Evolutionary conservation across 2,797 vertebrate species (phyloP), one percentile per base, ranked within the genome.

Genomic region (Discoglossus pictus): DNA sequence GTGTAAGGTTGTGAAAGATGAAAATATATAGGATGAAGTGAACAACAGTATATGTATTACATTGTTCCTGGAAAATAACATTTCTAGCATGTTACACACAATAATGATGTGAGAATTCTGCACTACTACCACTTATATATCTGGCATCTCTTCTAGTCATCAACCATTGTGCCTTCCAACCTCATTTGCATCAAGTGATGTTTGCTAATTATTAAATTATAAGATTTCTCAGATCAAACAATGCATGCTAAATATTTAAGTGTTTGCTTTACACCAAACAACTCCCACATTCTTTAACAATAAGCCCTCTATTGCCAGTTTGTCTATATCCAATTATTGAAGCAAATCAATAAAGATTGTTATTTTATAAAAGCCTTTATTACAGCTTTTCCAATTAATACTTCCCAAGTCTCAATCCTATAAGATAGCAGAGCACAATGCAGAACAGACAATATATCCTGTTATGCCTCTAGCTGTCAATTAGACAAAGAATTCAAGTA

Each of bases 401-500:
- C 75, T 75, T 68, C 77, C 72, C 23, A 83, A 73, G 78, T 76
- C 74, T 78, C 66, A 35, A 51, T 70, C 74, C 80, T 55, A 2
- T 82, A 67, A 66, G 38, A 84, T 75, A 70, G 77, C 73, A 78
- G 79, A 74, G 66, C 72, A 77, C 72, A 84, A 74, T 62, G 78
- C 73, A 76, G 79, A 68, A 66, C 65, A 74, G 71, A 84, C 73
- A 61, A 79, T 81, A 76, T 75, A 77, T 1, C 2, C 77, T 77
- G 81, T 69, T 58, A 77, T 58, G 1, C 75, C 80, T 82, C 76
- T 79, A 67, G 70, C 79, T 75, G 74, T 70, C 78, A 80, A 78
- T 83, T 79, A 78, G 80, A 86, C 82, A 83, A 70, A 83, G 76
- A 59, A 78, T 74, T 85, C 72, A 75, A 82, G 84, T 79, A 77